These are phyloP conservation scores for Adelosebastes latens DNA, from an alignment of 2,797 vertebrate genomes.

Conservation along the genomic window DNA sequence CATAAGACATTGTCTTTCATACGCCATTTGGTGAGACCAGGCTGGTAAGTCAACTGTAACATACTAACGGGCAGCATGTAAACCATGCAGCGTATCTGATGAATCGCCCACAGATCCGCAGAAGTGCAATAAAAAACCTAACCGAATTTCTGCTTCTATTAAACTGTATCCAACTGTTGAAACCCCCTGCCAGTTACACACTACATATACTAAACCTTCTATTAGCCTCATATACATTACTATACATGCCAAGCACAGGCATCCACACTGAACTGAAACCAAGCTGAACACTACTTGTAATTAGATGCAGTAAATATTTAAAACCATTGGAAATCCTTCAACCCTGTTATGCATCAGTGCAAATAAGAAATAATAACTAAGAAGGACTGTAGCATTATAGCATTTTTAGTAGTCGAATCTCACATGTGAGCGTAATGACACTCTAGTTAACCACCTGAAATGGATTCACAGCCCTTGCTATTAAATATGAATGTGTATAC, in stretches of 20 bases:
- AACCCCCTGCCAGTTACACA: background rate
- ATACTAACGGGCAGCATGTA: background rate
- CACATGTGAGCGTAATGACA: background rate
- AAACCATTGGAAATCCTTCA: background rate
- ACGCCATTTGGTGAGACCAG: too few species aligned
- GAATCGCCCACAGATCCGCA: background rate
- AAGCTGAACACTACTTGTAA: background rate
- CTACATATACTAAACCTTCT: background rate
- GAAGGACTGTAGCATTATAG: too few species aligned
- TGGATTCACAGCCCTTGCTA: background rate
- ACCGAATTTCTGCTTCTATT: too few species aligned
- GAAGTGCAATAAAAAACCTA: background rate
- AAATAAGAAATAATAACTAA: background rate
- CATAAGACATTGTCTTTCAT: too few species aligned
- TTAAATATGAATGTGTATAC: background rate
- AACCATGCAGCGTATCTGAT: background rate
- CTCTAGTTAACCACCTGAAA: background rate
- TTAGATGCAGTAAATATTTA: background rate
- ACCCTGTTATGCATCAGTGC: background rate
- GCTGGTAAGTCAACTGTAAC: background rate
- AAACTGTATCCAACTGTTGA: background rate
- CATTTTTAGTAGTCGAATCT: background rate
- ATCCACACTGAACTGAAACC: background rate
- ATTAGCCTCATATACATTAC: background rate
- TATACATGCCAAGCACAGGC: background rate